Evolutionary conservation across 2,888 invertebrate genomes (phyloP).

Genomic region (Labia minor): DNA sequence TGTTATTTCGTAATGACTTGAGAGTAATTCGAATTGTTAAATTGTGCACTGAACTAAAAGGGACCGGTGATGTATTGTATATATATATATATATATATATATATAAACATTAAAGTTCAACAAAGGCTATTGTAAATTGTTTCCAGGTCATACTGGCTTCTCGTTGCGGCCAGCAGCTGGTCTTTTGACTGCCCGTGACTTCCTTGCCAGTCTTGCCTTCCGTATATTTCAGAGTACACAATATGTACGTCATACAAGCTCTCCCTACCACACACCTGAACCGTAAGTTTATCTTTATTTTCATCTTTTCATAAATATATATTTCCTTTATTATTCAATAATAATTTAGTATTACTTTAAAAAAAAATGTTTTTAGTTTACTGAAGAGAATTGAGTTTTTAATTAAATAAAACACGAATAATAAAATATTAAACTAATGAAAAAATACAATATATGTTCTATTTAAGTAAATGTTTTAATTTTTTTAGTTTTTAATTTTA

Average conservation of each 20-base stretch:
- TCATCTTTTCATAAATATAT: not conserved
- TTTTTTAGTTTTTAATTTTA: no score
- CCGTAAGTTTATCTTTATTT: no score
- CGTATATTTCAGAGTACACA: slow-evolving; percentile 76
- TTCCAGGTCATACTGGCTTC: slow-evolving; percentile 67
- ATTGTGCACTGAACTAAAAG: not conserved
- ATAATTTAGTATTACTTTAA: no score
- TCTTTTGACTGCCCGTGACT: slow-evolving; percentile 67
- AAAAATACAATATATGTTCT: no score
- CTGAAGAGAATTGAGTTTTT: no score
- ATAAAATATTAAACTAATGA: no score
- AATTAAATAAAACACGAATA: no score
- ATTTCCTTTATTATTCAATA: not conserved
- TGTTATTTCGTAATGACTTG: no score
- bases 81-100: not conserved
- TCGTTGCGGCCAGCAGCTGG: slow-evolving; percentile 87
- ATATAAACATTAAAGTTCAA: not conserved
- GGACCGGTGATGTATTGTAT: not conserved
- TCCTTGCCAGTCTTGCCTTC: slow-evolving; percentile 70
- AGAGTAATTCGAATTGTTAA: not conserved
- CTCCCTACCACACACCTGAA: slow-evolving; percentile 97
- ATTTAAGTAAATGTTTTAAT: no score
- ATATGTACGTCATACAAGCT: slow-evolving; percentile 90
- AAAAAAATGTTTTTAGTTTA: no score
- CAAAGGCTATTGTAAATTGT: not conserved